Base-by-base conservation (phyloP, 1,140 invertebrate species). In the Drosophila carrolli region DNA sequence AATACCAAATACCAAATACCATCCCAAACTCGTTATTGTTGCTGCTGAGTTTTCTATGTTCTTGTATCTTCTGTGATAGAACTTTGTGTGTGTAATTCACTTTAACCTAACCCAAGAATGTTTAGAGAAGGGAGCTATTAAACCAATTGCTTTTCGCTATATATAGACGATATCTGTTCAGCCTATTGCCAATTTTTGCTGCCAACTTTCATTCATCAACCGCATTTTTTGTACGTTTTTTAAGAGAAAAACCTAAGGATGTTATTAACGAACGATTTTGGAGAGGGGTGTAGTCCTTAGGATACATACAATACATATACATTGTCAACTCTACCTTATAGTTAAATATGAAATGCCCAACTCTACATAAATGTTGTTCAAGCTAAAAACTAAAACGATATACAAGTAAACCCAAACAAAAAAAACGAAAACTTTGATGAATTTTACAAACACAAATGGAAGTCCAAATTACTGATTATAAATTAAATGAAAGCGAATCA, bases 21-120 rank as follows among this genome's bases (percentile, higher is more conserved):
- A 53, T 75, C 55, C 60, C 50, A 35, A 72, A 67, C 41, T 59
- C 58, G 59, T 66, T 82, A 70, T 68, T 74, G 81, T 83, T 77
- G 66, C 77, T 67, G 57, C 58, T 79, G 47, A 70, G 81, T 65
- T 78, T 68, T 46, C 16, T 77, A 23, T 44, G 50, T 71, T 77
- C 60, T 47, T 86, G 68, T 88, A 89, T 88, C 83, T 88, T 88
- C 83, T 88, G 83, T 88, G 83, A 88, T 88, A 88, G 84, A 79
- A 62, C 57, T 76, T 83, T 75, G 65, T 88, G 60, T 83, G 79
- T 83, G 79, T 83, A 79, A 73, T 83, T 82, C 60, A 83, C 56
- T 85, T 72, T 67, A 51, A 76, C 61, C 48, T 76, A 56, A 68
- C 27, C 44, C 48, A 38, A 32, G 3, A 14, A 32, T 16, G 35